These are phyloP conservation scores for Polietes domitor DNA, from an alignment of 2,888 invertebrate genomes.

Conservation along the genomic window DNA sequence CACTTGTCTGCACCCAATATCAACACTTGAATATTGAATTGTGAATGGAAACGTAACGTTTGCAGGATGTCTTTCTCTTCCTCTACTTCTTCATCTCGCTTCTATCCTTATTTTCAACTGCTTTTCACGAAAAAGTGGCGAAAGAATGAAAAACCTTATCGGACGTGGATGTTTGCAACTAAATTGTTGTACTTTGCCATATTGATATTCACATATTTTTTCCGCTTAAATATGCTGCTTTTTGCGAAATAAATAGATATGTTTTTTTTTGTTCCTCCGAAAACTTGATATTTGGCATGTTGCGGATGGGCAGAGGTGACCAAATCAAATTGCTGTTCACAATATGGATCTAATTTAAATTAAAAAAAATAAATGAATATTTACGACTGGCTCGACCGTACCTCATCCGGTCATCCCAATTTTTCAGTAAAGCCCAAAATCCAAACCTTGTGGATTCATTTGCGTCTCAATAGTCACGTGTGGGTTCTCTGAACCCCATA, in stretches of 20 bases:
- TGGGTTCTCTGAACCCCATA: too few species aligned
- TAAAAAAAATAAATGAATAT: too few species aligned
- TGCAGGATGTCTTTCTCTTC: background rate
- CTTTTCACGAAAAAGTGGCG: constrained; percentile 41
- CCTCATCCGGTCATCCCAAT: too few species aligned
- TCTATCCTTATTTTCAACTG: background rate
- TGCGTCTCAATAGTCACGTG: too few species aligned
- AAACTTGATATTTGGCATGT: constrained; percentile 50
- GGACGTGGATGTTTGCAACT: constrained; percentile 64
- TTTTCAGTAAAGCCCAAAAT: too few species aligned
- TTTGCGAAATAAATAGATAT: background rate
- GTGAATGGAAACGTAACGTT: constrained; percentile 19
- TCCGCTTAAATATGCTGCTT: background rate
- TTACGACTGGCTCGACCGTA: too few species aligned
- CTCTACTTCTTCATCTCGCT: background rate
- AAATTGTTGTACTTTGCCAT: constrained; percentile 62
- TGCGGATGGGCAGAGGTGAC: constrained; percentile 32
- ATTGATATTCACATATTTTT: constrained; percentile 54
- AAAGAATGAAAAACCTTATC: constrained; percentile 63
- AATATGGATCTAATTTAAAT: too few species aligned
- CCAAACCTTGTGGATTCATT: too few species aligned
- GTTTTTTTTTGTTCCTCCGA: constrained; percentile 13
- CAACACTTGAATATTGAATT: constrained; percentile 63
- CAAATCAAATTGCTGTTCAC: too few species aligned
- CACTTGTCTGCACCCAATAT: constrained; percentile 53